Evolutionary conservation across 2,888 invertebrate species (phyloP).

Genomic region (Archaeoteleia sp.): DNA sequence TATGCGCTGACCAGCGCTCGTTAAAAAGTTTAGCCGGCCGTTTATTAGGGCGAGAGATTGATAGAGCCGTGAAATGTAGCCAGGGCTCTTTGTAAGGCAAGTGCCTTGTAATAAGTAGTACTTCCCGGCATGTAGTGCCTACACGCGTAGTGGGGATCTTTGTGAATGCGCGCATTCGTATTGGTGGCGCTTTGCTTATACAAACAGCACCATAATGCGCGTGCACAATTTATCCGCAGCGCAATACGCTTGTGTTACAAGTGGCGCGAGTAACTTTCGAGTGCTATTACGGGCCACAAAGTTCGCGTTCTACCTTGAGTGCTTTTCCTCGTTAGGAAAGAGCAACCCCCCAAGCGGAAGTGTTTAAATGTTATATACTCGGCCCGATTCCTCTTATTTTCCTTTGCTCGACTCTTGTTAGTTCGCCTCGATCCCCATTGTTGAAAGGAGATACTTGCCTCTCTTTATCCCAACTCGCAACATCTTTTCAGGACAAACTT

Average conservation of each 20-base stretch:
- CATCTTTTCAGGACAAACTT: background rate
- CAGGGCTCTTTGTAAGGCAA: slow-evolving; percentile 47
- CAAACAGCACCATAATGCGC: slow-evolving; percentile 38
- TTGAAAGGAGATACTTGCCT: background rate
- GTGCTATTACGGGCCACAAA: slow-evolving; percentile 60
- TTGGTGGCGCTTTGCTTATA: slow-evolving; percentile 37
- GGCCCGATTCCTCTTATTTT: too few relatives aligned
- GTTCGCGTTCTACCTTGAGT: slow-evolving; percentile 48
- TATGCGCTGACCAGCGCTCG: slow-evolving; percentile 67
- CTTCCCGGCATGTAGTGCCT: slow-evolving; percentile 27
- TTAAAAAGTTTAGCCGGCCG: slow-evolving; percentile 69
- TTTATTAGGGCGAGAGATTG: slow-evolving; percentile 61
- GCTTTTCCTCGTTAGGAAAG: slow-evolving; percentile 49
- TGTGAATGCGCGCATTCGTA: slow-evolving; percentile 32
- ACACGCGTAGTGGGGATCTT: slow-evolving; percentile 33
- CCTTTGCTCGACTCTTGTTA: too few relatives aligned
- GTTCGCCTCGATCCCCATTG: too few relatives aligned
- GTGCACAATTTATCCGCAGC: slow-evolving; percentile 47
- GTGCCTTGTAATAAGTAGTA: slow-evolving; percentile 53
- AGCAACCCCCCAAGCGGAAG: slow-evolving; percentile 49
- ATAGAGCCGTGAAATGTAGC: slow-evolving; percentile 56
- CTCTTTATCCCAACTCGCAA: background rate
- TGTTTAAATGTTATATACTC: slow-evolving; percentile 45
- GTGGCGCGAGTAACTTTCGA: slow-evolving; percentile 67
- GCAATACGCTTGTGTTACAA: slow-evolving; percentile 63